A percentile compares a stretch with the other conserved stretches of the same genome.
These are phyloP conservation scores for Caenorhabditis afra DNA, from an alignment of 2,888 invertebrate species.

Conservation along the genomic window DNA sequence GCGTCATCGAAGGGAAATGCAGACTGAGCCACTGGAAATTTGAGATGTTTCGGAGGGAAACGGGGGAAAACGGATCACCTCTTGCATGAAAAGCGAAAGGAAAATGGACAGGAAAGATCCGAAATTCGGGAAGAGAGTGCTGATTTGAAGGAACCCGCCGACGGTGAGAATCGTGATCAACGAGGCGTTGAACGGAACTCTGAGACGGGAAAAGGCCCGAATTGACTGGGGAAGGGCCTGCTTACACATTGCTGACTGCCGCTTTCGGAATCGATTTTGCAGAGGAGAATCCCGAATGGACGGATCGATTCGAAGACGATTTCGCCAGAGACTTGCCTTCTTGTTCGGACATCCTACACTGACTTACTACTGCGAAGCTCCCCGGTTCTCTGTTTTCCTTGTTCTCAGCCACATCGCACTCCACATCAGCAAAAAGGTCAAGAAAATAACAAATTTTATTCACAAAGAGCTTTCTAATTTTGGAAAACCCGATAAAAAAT, in stretches of 20 bases:
- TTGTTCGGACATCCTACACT: conserved; percentile 11
- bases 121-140: conserved; percentile 7
- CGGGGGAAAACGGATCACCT: conserved; percentile 22
- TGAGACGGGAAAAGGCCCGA: conserved; percentile 5
- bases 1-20: conserved; percentile 67
- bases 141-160: conserved; percentile 16
- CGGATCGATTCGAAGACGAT: conserved; percentile 18
- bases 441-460: conserved; percentile 14
- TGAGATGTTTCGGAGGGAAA: background rate
- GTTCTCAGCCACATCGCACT: background rate
- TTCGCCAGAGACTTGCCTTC: conserved; percentile 2
- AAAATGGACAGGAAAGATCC: conserved; percentile 40
- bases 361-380: background rate
- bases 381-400: no score
- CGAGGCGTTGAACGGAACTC: conserved; percentile 56
- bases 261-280: conserved; percentile 9
- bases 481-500: conserved; percentile 16
- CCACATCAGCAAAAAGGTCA: background rate
- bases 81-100: conserved; percentile 51
- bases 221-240: background rate
- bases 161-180: conserved; percentile 40
- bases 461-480: conserved; percentile 19
- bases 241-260: conserved; percentile 19
- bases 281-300: conserved; percentile 14
- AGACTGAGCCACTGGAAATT: conserved; percentile 68